phyloP scores from a whole-genome alignment of 2,888 invertebrate species.

The Conops quadrifasciatus region DNA sequence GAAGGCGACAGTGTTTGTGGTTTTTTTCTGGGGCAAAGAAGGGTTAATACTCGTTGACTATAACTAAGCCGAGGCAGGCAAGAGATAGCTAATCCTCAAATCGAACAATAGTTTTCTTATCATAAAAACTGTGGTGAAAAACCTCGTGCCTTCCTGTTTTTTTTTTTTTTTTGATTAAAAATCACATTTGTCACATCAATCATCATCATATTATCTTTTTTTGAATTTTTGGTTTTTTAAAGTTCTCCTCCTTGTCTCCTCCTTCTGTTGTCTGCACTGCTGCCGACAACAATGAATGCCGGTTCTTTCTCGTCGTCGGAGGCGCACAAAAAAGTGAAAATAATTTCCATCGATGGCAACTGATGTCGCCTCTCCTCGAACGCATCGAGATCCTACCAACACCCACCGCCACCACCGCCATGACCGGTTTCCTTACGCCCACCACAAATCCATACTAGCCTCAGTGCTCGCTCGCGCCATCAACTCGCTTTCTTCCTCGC shows the following conservation, averaged over 20 bases:
- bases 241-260: too few species aligned
- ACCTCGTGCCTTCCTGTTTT: not conserved
- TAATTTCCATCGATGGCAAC: not conserved
- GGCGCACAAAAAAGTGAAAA: not conserved
- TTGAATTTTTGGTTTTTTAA: not conserved
- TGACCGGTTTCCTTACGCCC: not conserved
- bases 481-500: not conserved
- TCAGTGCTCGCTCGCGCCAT: not conserved
- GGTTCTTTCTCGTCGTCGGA: too few species aligned
- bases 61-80: too few species aligned
- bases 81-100: too few species aligned
- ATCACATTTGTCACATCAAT: not conserved
- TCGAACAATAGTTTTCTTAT: too few species aligned
- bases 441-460: not conserved
- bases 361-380: not conserved
- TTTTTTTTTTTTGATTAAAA: not conserved
- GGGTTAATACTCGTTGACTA: too few species aligned
- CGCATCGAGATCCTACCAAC: not conserved
- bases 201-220: too few species aligned
- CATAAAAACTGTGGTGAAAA: too few species aligned
- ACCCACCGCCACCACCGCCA: not conserved
- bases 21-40: too few species aligned
- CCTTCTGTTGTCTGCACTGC: too few species aligned
- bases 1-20: conserved; percentile 15
- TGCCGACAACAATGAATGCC: too few species aligned